Evolutionary conservation across 1,140 invertebrate genomes (phyloP).

Genomic region (Ladona fulva): DNA sequence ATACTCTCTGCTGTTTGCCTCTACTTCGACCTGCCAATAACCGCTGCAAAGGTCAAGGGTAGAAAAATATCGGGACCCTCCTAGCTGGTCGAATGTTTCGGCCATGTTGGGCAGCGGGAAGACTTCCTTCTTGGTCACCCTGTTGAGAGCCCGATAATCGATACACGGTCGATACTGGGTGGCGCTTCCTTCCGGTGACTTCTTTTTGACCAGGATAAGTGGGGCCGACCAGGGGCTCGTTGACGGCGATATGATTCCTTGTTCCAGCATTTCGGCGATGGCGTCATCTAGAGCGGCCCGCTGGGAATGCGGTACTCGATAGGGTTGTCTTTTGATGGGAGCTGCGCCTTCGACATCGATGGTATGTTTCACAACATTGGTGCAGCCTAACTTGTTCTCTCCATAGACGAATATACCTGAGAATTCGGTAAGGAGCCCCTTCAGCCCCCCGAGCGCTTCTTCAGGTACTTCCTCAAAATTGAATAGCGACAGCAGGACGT

Average conservation of each 20-base stretch:
- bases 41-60: conserved; percentile 29
- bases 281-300: neutral
- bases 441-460: neutral
- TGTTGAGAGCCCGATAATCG: neutral
- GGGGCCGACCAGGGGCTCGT: neutral
- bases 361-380: neutral
- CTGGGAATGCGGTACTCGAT: neutral
- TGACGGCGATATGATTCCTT: neutral
- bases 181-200: neutral
- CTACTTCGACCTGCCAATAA: conserved; percentile 21
- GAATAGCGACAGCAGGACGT: neutral
- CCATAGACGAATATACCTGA: neutral
- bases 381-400: neutral
- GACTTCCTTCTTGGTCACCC: neutral
- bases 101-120: conserved; percentile 37
- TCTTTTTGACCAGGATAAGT: neutral
- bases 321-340: neutral
- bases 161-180: neutral
- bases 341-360: neutral
- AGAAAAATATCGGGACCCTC: conserved; percentile 29
- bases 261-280: neutral
- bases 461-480: neutral
- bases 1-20: conserved; percentile 25
- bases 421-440: neutral
- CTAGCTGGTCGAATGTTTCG: conserved; percentile 37